phyloP scores from a whole-genome alignment of 2,113 vertebrate species.

The Gobius niger region DNA sequence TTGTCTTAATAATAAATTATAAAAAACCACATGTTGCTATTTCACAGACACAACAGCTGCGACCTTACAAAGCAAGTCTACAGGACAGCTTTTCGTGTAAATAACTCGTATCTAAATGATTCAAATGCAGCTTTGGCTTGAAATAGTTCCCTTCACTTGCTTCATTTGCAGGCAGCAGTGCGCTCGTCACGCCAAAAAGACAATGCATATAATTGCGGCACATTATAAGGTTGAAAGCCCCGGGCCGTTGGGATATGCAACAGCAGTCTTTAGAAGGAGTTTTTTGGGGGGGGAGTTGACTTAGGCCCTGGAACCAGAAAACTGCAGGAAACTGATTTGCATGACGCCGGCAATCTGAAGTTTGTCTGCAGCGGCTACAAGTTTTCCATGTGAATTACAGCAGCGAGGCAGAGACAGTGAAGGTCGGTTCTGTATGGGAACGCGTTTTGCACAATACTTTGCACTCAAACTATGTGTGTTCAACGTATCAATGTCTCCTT shows the following conservation, averaged over 20 bases:
- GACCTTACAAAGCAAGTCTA: not conserved
- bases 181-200: constrained; percentile 12
- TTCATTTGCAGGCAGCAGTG: constrained; percentile 14
- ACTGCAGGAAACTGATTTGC: constrained; percentile 55
- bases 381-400: constrained; percentile 42
- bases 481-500: no score
- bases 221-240: constrained; percentile 41
- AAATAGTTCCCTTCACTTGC: constrained; percentile 13
- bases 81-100: not conserved
- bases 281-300: constrained; percentile 7
- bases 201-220: constrained; percentile 46
- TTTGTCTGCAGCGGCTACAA: constrained; percentile 29
- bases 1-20: no score
- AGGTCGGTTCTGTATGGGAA: constrained; percentile 8
- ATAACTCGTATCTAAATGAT: constrained; percentile 8
- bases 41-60: not conserved
- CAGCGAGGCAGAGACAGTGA: constrained; percentile 9
- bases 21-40: not conserved
- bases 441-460: not conserved
- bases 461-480: not conserved
- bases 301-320: constrained; percentile 24
- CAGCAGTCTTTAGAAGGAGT: constrained; percentile 26
- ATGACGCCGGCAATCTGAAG: constrained; percentile 40
- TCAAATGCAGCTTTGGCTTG: not conserved
- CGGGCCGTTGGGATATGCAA: constrained; percentile 35